A percentile compares a stretch with the other conserved stretches of the same genome.
Evolutionary conservation across 2,797 vertebrate species (phyloP).

Genomic region (Scyliorhinus canicula): DNA sequence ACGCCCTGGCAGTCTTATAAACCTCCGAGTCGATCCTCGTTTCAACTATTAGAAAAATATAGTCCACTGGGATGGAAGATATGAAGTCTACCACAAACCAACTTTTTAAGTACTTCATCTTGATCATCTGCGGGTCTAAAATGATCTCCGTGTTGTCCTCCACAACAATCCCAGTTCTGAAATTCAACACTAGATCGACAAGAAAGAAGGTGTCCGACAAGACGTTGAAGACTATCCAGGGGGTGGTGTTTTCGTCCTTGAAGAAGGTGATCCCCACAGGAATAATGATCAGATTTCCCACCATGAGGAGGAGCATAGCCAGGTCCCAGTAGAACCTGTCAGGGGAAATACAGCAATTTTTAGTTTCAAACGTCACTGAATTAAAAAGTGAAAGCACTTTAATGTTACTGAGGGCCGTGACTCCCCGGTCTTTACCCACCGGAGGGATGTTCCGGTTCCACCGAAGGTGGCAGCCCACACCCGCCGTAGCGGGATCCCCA

Average conservation of each 20-base stretch:
- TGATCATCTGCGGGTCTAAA: slow-evolving; percentile 90
- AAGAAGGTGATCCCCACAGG: slow-evolving; percentile 98
- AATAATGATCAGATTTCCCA: slow-evolving; percentile 97
- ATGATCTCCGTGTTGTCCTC: slow-evolving; percentile 99
- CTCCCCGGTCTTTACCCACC: too few species aligned
- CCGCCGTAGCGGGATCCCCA: too few species aligned
- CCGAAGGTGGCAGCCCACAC: too few species aligned
- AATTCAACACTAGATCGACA: slow-evolving; percentile 96
- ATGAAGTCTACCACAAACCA: slow-evolving; percentile 99
- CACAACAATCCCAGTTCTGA: slow-evolving; percentile 94
- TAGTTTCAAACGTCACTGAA: background rate
- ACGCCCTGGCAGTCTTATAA: slow-evolving; percentile 93
- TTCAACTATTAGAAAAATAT: slow-evolving; percentile 98
- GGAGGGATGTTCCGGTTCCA: too few species aligned
- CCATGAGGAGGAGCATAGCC: slow-evolving; percentile 97
- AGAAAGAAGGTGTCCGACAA: slow-evolving; percentile 98
- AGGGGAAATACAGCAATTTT: slow-evolving; percentile 44
- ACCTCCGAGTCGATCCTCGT: slow-evolving; percentile 97
- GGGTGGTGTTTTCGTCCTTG: slow-evolving; percentile 96
- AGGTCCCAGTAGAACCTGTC: slow-evolving; percentile 98
- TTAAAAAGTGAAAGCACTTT: too few species aligned
- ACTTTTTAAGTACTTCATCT: slow-evolving; percentile 94
- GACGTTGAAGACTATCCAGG: slow-evolving; percentile 98
- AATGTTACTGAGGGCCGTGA: too few species aligned
- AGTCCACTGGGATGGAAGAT: slow-evolving; percentile 98